Conservation (phyloP, 2,797 vertebrate genomes). For the Arremon brunneinucha region DNA sequence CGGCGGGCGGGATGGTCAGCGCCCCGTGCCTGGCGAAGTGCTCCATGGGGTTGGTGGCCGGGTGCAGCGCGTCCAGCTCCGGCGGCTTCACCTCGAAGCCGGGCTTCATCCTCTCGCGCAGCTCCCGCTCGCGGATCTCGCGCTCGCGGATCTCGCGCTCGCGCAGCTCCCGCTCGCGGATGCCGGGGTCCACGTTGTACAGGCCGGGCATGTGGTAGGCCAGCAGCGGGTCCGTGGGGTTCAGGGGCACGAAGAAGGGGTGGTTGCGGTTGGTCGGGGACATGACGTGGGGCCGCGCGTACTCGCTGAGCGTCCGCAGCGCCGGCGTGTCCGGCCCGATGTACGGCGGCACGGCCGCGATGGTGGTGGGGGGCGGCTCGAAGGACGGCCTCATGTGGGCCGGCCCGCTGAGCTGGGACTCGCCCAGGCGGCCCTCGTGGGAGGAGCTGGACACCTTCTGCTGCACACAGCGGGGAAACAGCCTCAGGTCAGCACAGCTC, state of each 20-base stretch:
- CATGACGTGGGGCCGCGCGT: constrained; percentile 98
- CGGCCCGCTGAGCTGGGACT: constrained; percentile 85
- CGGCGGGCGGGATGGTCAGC: constrained; percentile 89
- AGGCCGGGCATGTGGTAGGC: constrained; percentile 96
- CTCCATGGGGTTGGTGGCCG: constrained; percentile 98
- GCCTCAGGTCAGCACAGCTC: not conserved
- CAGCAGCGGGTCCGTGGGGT: constrained; percentile 90
- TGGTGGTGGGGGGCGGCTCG: constrained; percentile 92
- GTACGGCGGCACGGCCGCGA: constrained; percentile 95
- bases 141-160: constrained; percentile 91
- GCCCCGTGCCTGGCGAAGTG: constrained; percentile 97
- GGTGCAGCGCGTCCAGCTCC: constrained; percentile 92
- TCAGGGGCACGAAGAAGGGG: constrained; percentile 96
- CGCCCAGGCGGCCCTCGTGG: constrained; percentile 88
- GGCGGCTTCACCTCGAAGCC: constrained; percentile 98
- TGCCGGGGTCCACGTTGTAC: constrained; percentile 92
- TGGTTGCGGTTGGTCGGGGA: constrained; percentile 97
- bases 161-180: constrained; percentile 91
- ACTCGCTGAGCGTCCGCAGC: constrained; percentile 95
- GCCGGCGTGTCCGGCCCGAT: constrained; percentile 96
- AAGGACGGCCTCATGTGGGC: constrained; percentile 89
- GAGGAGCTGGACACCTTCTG: constrained; percentile 95
- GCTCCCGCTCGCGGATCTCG: constrained; percentile 91
- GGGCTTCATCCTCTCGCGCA: constrained; percentile 96
- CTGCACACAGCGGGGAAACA: not conserved